Percentiles rank a stretch among this genome's conserved stretches.
phyloP scores from a whole-genome alignment of 1,140 invertebrate species.

The Hetaerina americana region DNA sequence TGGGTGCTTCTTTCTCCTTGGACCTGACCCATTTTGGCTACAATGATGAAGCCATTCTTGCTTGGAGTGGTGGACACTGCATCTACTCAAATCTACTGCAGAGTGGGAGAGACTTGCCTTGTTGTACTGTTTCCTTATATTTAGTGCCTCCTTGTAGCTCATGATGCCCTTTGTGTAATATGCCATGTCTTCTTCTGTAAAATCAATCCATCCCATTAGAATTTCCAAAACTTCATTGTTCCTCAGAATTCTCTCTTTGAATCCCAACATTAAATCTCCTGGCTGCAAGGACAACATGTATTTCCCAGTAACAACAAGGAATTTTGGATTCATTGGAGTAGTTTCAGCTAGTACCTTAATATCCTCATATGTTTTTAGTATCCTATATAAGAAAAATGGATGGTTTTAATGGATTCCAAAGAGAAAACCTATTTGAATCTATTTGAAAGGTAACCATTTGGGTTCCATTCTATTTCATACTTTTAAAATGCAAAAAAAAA shows the following conservation, averaged over 20 bases:
- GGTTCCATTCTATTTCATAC: no score
- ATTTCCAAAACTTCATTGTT: constrained; percentile 46
- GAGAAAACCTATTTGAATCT: no score
- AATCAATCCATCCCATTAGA: constrained; percentile 50
- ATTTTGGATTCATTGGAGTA: neutral
- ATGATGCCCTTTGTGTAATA: constrained; percentile 29
- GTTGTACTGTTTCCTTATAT: neutral
- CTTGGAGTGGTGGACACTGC: no score
- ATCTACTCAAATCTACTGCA: no score
- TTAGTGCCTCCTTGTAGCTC: neutral
- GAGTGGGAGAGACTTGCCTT: neutral
- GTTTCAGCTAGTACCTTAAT: neutral
- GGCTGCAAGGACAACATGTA: neutral
- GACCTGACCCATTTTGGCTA: no score
- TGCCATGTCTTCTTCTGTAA: constrained; percentile 48
- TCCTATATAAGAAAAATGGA: neutral
- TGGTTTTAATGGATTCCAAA: no score
- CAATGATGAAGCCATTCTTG: no score
- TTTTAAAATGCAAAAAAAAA: no score
- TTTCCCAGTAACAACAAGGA: constrained; percentile 22
- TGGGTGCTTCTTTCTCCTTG: no score
- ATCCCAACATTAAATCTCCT: constrained; percentile 32
- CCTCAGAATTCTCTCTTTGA: constrained; percentile 45
- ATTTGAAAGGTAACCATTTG: no score
- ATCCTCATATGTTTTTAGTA: neutral